Percentiles rank a stretch among this genome's conserved stretches.
These are phyloP conservation scores for Coecobrya sp. DNA, from an alignment of 2,888 invertebrate genomes.

Conservation along the genomic window DNA sequence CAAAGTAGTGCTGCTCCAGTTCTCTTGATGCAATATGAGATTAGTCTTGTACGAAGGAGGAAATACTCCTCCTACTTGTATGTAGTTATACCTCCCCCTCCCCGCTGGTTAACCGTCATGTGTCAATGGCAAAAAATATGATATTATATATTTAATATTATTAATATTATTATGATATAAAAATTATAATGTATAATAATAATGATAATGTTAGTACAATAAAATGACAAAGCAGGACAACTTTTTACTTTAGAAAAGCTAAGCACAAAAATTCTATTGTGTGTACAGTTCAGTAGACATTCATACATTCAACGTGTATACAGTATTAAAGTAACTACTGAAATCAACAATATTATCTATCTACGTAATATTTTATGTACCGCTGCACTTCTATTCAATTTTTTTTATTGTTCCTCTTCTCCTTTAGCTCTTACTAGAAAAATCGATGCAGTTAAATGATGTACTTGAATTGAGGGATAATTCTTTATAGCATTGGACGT, in stretches of 20 bases:
- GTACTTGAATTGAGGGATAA: not conserved
- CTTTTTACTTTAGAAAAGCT: not conserved
- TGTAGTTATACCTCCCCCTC: not conserved
- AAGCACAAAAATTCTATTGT: no score
- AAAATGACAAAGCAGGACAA: not conserved
- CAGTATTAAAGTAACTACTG: no score
- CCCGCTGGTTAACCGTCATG: not conserved
- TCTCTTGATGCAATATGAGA: not conserved
- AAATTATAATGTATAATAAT: no score
- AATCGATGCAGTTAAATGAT: not conserved
- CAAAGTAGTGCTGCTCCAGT: not conserved
- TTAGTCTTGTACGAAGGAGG: not conserved
- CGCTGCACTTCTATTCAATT: not conserved
- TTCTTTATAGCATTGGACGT: not conserved
- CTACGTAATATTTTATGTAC: no score
- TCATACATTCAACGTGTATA: no score
- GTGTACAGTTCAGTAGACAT: no score
- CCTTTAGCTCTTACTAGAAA: not conserved
- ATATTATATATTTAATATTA: not conserved
- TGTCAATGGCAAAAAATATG: not conserved
- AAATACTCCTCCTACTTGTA: not conserved
- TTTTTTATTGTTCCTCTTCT: constrained; percentile 14
- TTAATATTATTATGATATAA: not conserved
- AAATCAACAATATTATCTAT: no score
- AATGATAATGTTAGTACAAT: not conserved